Percentiles rank a stretch among this genome's conserved stretches.
These are phyloP conservation scores for Cherax destructor DNA, from an alignment of 1,140 invertebrate genomes.

Conservation along the genomic window DNA sequence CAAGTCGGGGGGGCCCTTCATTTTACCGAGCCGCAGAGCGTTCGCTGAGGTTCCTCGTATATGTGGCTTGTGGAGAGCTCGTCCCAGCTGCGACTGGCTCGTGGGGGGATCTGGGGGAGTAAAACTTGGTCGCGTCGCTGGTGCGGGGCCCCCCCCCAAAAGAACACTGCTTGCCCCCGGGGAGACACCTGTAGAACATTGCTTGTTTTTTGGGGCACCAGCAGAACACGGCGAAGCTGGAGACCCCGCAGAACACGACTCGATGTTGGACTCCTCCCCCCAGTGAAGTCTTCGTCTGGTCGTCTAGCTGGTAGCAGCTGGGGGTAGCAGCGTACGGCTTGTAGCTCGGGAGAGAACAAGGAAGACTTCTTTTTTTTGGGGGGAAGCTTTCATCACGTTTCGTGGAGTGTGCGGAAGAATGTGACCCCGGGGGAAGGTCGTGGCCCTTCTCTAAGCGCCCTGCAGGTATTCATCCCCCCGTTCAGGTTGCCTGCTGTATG, in stretches of 20 bases:
- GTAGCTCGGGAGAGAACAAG: constrained; percentile 25
- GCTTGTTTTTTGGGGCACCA: neutral
- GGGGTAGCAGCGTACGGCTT: constrained; percentile 23
- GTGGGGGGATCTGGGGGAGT: constrained; percentile 46
- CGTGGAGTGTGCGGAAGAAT: constrained; percentile 14
- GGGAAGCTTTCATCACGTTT: constrained; percentile 6
- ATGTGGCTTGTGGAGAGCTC: constrained; percentile 57
- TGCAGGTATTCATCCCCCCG: constrained; percentile 21
- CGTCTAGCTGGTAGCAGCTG: neutral
- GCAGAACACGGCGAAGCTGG: neutral
- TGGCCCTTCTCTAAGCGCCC: neutral
- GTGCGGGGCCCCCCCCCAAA: constrained; percentile 1
- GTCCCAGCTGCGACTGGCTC: constrained; percentile 59
- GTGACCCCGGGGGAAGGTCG: constrained; percentile 31
- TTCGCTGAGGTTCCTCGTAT: constrained; percentile 47
- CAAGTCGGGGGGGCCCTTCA: constrained; percentile 33
- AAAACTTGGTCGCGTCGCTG: constrained; percentile 32
- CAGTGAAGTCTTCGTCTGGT: neutral
- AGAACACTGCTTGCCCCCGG: neutral
- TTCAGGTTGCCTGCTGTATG: neutral
- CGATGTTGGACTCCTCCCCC: neutral
- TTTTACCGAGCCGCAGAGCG: constrained; percentile 26
- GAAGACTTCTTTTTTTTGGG: constrained; percentile 17
- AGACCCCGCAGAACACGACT: no score
- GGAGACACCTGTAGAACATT: neutral